Base-by-base conservation (phyloP, 2,888 invertebrate genomes). In the Mythimna albipuncta region DNA sequence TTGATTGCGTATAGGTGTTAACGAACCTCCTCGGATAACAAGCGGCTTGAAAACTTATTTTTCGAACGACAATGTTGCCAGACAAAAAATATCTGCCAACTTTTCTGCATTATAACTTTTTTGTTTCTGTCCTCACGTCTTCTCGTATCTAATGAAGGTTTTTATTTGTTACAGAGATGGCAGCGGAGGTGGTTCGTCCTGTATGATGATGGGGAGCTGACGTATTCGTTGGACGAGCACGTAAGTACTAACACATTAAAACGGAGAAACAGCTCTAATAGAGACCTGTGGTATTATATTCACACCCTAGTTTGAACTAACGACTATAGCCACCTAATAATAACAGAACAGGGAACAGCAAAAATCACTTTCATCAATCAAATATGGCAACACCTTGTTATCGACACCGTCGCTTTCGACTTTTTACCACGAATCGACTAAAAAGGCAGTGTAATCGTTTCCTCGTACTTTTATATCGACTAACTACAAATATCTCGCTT, bases 161-260 rank as follows among this genome's bases (percentile, higher is more conserved):
- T 81, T 85, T 85, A 13, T 80, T 96, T 95, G 92, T 97, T 98
- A 54, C 97, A 99, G 99, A 97, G 99, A 97, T 99, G 99, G 99
- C 99, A 99, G 96, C 97, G 99, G 92, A 97, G 99, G 92, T 99
- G 99, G 98, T 99, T 99, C 97, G 98, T 99, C 69, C 97, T 99
- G 70, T 99, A 99, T 96, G 99, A 99, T 96, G 99, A 99, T 93
- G 99, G 99, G 70, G 99, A 99, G 94, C 97, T 99, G 81, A 99
- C 99, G 67, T 99, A 99, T 96, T 99, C 99, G 62, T 98, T 99
- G 91, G 99, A 99, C 96, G 99, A 99, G 96, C 99, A 99, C 97
- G 99, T 99, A 97, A 99, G 99, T 98, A 90, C 82, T 26, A 54
- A 2, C 21, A 19, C 16, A 73, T 66, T 50, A 44, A 69, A 32